phyloP scores from a whole-genome alignment of 2,888 invertebrate species.

The Helicoverpa assulta region DNA sequence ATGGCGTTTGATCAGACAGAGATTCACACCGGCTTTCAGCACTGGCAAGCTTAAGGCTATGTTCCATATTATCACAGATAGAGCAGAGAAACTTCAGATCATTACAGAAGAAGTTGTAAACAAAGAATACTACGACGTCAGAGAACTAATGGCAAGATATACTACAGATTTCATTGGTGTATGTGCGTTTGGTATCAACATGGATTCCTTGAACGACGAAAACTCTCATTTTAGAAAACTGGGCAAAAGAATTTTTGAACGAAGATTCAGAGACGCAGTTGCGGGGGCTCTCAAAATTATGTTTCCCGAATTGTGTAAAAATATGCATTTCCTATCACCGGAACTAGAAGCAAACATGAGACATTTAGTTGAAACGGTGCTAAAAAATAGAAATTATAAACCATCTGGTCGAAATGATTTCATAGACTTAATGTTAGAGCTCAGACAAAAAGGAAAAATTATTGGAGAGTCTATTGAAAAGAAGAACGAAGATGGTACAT shows the following conservation, averaged over 20 bases:
- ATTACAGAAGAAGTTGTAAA: conserved; percentile 74
- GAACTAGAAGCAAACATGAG: conserved; percentile 76
- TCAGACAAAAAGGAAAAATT: conserved; percentile 80
- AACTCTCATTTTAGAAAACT: conserved; percentile 82
- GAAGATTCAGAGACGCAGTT: conserved; percentile 74
- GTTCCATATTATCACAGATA: conserved; percentile 83
- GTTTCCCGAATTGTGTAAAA: conserved; percentile 80
- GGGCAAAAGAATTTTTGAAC: conserved; percentile 80
- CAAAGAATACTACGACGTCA: conserved; percentile 76
- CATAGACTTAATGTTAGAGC: conserved; percentile 81
- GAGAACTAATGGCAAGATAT: conserved; percentile 85
- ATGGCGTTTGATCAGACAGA: conserved; percentile 81
- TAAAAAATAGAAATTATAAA: conserved; percentile 77
- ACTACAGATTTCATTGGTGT: conserved; percentile 85
- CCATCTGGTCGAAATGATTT: conserved; percentile 84
- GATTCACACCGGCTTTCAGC: conserved; percentile 83
- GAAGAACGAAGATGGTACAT: conserved; percentile 75
- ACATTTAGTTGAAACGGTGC: conserved; percentile 73
- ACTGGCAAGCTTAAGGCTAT: conserved; percentile 83
- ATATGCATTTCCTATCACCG: conserved; percentile 74
- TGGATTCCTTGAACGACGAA: conserved; percentile 79
- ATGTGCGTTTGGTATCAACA: conserved; percentile 84
- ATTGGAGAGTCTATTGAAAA: conserved; percentile 80
- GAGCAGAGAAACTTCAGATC: conserved; percentile 79
- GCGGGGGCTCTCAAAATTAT: conserved; percentile 74